Percentiles rank a stretch among this genome's conserved stretches.
These are phyloP conservation scores for Sebastes schlegelii DNA, from an alignment of 2,113 vertebrate genomes.

Conservation along the genomic window DNA sequence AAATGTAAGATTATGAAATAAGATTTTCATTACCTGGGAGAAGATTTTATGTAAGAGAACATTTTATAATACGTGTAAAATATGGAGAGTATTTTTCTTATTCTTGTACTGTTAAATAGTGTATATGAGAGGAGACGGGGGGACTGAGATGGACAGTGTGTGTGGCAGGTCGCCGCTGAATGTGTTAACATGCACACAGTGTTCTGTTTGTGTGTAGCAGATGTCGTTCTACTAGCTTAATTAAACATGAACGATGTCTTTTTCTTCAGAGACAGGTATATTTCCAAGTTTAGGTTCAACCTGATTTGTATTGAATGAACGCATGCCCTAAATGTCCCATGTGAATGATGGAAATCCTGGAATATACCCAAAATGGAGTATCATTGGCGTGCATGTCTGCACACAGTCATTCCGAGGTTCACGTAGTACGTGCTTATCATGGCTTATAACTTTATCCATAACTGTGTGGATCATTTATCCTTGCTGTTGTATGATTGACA, in stretches of 20 bases:
- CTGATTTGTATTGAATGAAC: constrained; percentile 4
- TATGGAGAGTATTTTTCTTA: constrained; percentile 60
- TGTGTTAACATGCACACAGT: background rate
- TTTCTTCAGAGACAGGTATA: background rate
- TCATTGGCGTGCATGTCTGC: background rate
- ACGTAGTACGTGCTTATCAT: background rate
- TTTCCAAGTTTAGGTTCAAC: background rate
- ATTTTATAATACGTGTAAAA: constrained; percentile 59
- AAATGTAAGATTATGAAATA: constrained; percentile 19
- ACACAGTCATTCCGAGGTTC: background rate
- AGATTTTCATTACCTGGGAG: constrained; percentile 17
- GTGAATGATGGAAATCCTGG: background rate
- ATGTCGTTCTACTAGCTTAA: background rate
- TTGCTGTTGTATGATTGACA: background rate
- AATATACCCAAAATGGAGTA: background rate
- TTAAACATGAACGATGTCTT: constrained; percentile 15
- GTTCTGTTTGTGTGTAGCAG: background rate
- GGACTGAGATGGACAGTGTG: background rate
- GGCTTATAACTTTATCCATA: background rate
- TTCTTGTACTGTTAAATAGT: constrained; percentile 41
- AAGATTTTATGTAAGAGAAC: constrained; percentile 38
- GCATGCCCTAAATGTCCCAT: background rate
- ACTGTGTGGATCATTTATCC: background rate
- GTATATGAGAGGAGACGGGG: background rate
- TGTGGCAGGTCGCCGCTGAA: background rate